These are phyloP conservation scores for Pomacea maculata DNA, from an alignment of 1,140 invertebrate genomes.

Conservation along the genomic window DNA sequence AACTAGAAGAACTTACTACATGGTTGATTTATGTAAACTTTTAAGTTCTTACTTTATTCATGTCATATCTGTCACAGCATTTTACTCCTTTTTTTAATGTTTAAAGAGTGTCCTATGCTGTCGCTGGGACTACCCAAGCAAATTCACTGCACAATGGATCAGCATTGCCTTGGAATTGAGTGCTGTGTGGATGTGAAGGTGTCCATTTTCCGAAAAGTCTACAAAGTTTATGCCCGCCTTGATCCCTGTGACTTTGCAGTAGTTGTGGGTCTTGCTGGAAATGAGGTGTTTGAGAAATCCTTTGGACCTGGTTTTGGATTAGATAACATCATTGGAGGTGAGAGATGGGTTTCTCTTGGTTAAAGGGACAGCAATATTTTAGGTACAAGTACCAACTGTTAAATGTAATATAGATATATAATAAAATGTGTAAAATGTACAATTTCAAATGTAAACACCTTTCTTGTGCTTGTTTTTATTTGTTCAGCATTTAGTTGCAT, in stretches of 20 bases:
- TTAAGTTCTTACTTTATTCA: not conserved
- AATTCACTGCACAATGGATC: slow-evolving; percentile 47
- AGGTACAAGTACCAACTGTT: no score
- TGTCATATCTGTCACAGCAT: not conserved
- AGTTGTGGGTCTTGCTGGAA: slow-evolving; percentile 28
- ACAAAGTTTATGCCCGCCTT: slow-evolving; percentile 40
- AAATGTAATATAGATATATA: no score
- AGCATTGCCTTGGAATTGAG: slow-evolving; percentile 45
- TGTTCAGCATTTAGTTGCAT: no score
- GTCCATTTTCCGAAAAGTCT: slow-evolving; percentile 41
- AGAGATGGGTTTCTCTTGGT: not conserved
- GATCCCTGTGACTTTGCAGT: slow-evolving; percentile 35
- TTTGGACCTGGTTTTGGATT: slow-evolving; percentile 15
- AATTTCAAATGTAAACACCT: no score
- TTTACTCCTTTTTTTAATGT: not conserved
- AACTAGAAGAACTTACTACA: no score
- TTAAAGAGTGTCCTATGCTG: slow-evolving; percentile 46
- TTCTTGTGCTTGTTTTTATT: no score
- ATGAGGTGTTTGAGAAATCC: slow-evolving; percentile 19
- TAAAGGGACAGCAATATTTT: no score
- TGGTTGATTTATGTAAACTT: not conserved
- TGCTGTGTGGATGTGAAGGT: slow-evolving; percentile 46
- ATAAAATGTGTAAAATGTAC: no score
- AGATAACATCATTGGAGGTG: slow-evolving; percentile 22
- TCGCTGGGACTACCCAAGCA: slow-evolving; percentile 41